Percentiles rank a stretch among this genome's conserved stretches.
Conservation (phyloP, 2,888 invertebrate species). For the Bellardia bayeri region DNA sequence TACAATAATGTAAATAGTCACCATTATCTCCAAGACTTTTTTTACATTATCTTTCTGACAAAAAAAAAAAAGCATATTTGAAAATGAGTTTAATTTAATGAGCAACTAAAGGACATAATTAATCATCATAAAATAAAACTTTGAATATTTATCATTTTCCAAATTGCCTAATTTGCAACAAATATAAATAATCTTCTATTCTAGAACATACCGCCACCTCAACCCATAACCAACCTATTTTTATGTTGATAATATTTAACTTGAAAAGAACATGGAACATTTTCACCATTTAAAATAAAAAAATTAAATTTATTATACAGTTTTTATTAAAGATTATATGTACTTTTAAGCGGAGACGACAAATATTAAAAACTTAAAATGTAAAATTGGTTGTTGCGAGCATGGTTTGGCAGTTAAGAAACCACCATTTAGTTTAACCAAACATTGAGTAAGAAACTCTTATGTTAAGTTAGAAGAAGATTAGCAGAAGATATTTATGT, state of each 20-base stretch:
- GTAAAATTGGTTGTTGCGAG: background rate
- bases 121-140: conserved; percentile 68
- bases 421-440: conserved; percentile 22
- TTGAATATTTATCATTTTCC: conserved; percentile 65
- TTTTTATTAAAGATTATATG: background rate
- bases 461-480: conserved; percentile 57
- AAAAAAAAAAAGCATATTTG: background rate
- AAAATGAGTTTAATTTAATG: conserved; percentile 50
- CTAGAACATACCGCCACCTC: background rate
- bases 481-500: conserved; percentile 19
- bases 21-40: background rate
- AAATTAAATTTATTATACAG: conserved; percentile 37
- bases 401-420: background rate
- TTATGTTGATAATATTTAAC: conserved; percentile 18
- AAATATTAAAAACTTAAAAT: conserved; percentile 16
- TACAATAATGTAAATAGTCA: background rate
- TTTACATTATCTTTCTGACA: conserved; percentile 3
- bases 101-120: conserved; percentile 61
- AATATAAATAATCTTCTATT: conserved; percentile 49
- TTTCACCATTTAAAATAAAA: background rate
- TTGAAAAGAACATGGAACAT: conserved; percentile 14
- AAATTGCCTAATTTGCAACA: conserved; percentile 68
- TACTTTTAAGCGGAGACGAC: background rate
- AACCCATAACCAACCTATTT: background rate
- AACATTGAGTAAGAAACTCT: conserved; percentile 53